Evolutionary conservation across 1,140 invertebrate species (phyloP).

Genomic region (Calephelis virginiensis): DNA sequence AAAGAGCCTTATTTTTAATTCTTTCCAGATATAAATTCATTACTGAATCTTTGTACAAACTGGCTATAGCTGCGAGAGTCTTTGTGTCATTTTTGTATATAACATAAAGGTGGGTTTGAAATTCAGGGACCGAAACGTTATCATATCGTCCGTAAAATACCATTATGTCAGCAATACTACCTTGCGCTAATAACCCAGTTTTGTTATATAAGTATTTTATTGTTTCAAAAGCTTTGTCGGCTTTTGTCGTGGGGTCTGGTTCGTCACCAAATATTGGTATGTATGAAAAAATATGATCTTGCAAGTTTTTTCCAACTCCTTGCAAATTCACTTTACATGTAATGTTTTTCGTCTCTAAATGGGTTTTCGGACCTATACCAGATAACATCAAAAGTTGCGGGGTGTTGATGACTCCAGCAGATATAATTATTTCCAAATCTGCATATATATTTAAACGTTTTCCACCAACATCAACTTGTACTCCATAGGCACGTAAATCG

Average conservation of each 20-base stretch:
- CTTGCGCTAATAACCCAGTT: conserved; percentile 34
- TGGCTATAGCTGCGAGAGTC: background rate
- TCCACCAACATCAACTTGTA: conserved; percentile 82
- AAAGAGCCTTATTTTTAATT: conserved; percentile 52
- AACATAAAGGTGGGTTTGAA: background rate
- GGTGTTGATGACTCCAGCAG: too few relatives aligned
- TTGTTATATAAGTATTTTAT: conserved; percentile 35
- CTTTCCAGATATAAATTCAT: conserved; percentile 53
- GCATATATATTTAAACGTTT: conserved; percentile 41
- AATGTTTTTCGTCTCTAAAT: conserved; percentile 38
- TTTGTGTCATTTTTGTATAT: background rate
- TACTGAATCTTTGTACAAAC: conserved; percentile 27
- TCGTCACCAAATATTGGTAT: conserved; percentile 46
- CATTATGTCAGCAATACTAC: background rate
- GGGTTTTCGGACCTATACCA: conserved; percentile 24
- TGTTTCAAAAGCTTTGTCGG: conserved; percentile 28
- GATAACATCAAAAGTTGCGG: too few relatives aligned
- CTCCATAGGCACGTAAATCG: conserved; percentile 26
- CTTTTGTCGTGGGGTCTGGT: conserved; percentile 23
- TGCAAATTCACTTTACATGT: conserved; percentile 34
- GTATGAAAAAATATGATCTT: conserved; percentile 47
- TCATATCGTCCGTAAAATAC: background rate
- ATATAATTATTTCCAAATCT: conserved; percentile 17
- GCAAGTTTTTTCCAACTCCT: too few relatives aligned
- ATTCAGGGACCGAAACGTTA: background rate